Evolutionary conservation across 2,888 invertebrate genomes (phyloP).

Genomic region (Meganola albula): DNA sequence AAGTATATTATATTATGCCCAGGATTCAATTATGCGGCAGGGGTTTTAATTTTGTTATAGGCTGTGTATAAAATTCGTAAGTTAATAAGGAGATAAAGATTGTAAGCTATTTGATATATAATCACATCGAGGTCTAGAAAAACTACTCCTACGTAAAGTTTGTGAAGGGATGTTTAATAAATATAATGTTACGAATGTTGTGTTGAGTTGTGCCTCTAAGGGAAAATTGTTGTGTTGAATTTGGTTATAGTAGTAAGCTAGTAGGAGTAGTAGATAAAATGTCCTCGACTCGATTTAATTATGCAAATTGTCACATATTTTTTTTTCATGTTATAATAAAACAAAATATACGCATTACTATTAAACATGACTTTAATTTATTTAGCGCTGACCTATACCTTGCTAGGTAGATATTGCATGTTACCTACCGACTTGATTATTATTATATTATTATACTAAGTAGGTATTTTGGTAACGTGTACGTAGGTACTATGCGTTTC

Average conservation of each 20-base stretch:
- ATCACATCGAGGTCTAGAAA: conserved; percentile 30
- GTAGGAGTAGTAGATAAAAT: conserved; percentile 50
- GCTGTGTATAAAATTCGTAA: conserved; percentile 66
- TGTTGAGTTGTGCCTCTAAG: conserved; percentile 52
- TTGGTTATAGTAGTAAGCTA: conserved; percentile 36
- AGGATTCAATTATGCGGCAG: conserved; percentile 55
- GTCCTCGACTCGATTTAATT: conserved; percentile 55
- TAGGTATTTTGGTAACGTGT: too few species aligned
- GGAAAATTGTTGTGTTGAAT: conserved; percentile 53
- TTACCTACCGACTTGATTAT: too few species aligned
- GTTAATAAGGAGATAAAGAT: conserved; percentile 50
- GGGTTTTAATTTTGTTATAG: conserved; percentile 62
- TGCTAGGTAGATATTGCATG: too few species aligned
- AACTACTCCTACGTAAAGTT: conserved; percentile 48
- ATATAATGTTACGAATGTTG: conserved; percentile 49
- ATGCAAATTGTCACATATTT: conserved; percentile 72
- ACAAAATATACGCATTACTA: conserved; percentile 70
- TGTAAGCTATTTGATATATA: conserved; percentile 46
- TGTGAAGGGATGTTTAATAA: conserved; percentile 46
- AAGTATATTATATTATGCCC: conserved; percentile 27
- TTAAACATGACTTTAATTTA: conserved; percentile 43
- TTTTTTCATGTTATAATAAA: conserved; percentile 72
- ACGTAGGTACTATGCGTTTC: too few species aligned
- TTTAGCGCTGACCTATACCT: too few species aligned
- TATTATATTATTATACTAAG: too few species aligned